Conservation (phyloP, 2,797 vertebrate species). For the Bufotes viridis region DNA sequence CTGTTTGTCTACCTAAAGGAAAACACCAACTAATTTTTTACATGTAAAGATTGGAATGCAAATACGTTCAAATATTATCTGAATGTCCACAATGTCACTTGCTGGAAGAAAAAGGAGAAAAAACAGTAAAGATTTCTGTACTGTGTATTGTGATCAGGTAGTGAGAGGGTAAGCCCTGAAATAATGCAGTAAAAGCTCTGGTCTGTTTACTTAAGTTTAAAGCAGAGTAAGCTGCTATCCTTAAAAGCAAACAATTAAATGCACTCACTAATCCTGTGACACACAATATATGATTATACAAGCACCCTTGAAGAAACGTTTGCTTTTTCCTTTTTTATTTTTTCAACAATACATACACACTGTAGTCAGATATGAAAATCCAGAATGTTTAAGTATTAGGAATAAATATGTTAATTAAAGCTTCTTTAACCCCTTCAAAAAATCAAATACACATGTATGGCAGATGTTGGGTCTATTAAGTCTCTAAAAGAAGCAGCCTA, state of each 20-base stretch:
- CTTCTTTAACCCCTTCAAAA: too few species aligned
- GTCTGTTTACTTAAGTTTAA: constrained; percentile 71
- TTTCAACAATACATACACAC: constrained; percentile 24
- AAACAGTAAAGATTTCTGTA: constrained; percentile 44
- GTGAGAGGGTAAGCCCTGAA: constrained; percentile 54
- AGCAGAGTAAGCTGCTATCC: constrained; percentile 70
- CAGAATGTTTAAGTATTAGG: background rate
- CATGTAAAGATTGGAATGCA: constrained; percentile 55
- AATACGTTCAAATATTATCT: constrained; percentile 58
- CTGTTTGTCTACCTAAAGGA: constrained; percentile 32
- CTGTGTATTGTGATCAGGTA: constrained; percentile 50
- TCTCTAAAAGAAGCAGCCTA: too few species aligned
- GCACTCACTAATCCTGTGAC: constrained; percentile 65
- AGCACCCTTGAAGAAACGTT: constrained; percentile 66
- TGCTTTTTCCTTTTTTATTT: constrained; percentile 22
- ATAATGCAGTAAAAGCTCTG: constrained; percentile 58
- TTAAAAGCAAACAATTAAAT: constrained; percentile 73
- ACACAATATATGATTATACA: constrained; percentile 67
- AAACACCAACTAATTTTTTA: constrained; percentile 39
- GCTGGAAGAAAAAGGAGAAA: constrained; percentile 35
- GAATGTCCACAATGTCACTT: constrained; percentile 56
- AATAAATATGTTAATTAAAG: too few species aligned
- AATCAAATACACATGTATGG: too few species aligned
- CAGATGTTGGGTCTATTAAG: too few species aligned
- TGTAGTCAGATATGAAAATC: background rate